Evolutionary conservation across 2,888 invertebrate genomes (phyloP).

Genomic region (Chrysolina americana): DNA sequence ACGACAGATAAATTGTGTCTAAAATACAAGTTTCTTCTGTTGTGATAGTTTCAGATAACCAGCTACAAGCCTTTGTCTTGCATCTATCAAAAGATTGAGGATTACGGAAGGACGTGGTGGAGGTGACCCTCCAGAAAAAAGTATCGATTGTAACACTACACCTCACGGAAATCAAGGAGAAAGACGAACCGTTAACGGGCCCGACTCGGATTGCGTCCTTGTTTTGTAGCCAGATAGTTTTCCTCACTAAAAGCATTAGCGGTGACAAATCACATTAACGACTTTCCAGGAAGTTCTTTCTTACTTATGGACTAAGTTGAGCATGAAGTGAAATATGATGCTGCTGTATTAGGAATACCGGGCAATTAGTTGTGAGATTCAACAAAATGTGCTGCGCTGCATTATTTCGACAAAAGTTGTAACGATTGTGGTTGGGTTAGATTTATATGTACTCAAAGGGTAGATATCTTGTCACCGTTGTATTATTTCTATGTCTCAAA

Average conservation of each 20-base stretch:
- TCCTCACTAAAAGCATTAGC: slow-evolving; percentile 1
- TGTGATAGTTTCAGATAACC: not conserved
- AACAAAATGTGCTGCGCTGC: not conserved
- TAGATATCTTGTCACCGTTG: no score
- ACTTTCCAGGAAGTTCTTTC: not conserved
- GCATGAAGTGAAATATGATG: not conserved
- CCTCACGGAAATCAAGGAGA: not conserved
- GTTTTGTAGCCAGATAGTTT: slow-evolving; percentile 4
- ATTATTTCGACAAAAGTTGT: not conserved
- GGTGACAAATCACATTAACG: slow-evolving; percentile 5
- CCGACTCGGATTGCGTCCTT: not conserved
- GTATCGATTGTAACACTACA: not conserved
- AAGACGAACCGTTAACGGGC: not conserved
- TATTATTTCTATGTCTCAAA: not conserved
- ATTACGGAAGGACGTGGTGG: not conserved
- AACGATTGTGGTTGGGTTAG: no score
- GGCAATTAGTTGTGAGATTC: not conserved
- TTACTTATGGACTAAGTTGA: not conserved
- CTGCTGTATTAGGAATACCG: not conserved
- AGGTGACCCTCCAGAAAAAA: not conserved
- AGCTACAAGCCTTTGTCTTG: not conserved
- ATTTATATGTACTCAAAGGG: no score
- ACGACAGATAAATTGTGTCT: not conserved
- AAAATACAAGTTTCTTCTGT: not conserved
- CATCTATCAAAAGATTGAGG: not conserved